Base-by-base conservation (phyloP, 1,140 invertebrate species). In the Pogonognathellus flavescens region DNA sequence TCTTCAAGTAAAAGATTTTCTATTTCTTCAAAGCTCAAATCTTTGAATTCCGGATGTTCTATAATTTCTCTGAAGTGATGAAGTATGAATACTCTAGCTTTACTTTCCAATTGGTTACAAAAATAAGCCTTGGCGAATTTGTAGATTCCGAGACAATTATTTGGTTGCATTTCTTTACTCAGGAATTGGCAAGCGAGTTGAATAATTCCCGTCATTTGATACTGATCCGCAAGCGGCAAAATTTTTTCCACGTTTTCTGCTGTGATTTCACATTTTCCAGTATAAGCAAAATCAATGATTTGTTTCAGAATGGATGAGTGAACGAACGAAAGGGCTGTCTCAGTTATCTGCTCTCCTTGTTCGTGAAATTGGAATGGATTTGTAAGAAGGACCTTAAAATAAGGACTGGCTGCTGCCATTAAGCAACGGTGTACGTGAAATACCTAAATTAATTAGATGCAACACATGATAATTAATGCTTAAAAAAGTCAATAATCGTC, bases 51-150 rank as follows among this genome's bases (percentile, higher is more conserved):
- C 1, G 22, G 14, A 88, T 83, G 76, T 49, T 87, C 59, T 14
- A 86, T 50, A 10, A 89, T 76, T 18, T 88, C 18, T 31, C 80
- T 50, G 50, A 89, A 89, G 49, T 89, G 84, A n/a, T 85, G 50
- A 13, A 89, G 81, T 55, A 93, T 91, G 88, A 91, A 93, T 85
- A 90, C 88, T 88, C 91, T 91, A 52, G 91, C 92, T 88, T 91
- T 91, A 66, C 91, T 90, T 84, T 92, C 91, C 82, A 94, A 89
- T 60, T 93, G 91, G 84, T 90, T 91, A 90, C 94, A 95, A 88
- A 93, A 94, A 90, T 94, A 94, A 89, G 92, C 92, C 85, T 92
- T 92, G 16, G 94, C 94, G 90, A 95, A 95, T 89, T 94, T 93
- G 83, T 94, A 93, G 88, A 95, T 93, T 70, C 92, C 93, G 53